Evolutionary conservation across 2,797 vertebrate species (phyloP).

Genomic region (Spinibarbus caldwelli): DNA sequence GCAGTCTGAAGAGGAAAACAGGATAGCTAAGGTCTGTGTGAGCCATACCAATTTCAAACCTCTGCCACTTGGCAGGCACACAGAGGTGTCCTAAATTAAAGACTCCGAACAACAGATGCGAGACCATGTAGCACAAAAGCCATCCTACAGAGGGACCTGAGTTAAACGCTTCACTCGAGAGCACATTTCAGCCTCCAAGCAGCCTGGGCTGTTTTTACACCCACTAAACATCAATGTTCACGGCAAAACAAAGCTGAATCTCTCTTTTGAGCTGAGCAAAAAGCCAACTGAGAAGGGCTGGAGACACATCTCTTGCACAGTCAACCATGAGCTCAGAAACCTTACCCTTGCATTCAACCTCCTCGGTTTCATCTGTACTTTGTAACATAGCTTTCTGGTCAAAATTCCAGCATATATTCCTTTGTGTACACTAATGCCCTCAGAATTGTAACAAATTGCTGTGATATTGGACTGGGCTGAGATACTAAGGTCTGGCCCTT

Average conservation of each 20-base stretch:
- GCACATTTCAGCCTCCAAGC: constrained; percentile 43
- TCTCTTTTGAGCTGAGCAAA: not conserved
- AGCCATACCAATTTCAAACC: constrained; percentile 53
- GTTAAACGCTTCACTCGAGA: constrained; percentile 22
- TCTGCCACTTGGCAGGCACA: constrained; percentile 45
- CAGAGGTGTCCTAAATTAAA: constrained; percentile 59
- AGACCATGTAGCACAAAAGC: constrained; percentile 31
- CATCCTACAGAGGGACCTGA: constrained; percentile 31
- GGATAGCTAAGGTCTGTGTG: constrained; percentile 44
- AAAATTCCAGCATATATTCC: not conserved
- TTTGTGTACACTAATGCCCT: not conserved
- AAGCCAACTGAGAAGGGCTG: not conserved
- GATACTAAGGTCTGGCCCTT: not conserved
- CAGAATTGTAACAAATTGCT: not conserved
- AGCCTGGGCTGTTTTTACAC: constrained; percentile 44
- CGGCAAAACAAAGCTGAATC: constrained; percentile 35
- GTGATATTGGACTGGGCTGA: constrained; percentile 4
- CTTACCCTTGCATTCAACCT: not conserved
- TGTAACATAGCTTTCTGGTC: not conserved
- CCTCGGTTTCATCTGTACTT: constrained; percentile 9
- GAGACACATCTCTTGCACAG: constrained; percentile 16
- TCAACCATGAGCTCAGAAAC: constrained; percentile 10
- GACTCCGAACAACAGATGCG: constrained; percentile 34
- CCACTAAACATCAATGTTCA: constrained; percentile 45
- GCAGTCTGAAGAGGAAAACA: constrained; percentile 30